Evolutionary conservation across 2,797 vertebrate species (phyloP), one percentile per base, ranked within the genome.

Genomic region (Eutrigla gurnardus): DNA sequence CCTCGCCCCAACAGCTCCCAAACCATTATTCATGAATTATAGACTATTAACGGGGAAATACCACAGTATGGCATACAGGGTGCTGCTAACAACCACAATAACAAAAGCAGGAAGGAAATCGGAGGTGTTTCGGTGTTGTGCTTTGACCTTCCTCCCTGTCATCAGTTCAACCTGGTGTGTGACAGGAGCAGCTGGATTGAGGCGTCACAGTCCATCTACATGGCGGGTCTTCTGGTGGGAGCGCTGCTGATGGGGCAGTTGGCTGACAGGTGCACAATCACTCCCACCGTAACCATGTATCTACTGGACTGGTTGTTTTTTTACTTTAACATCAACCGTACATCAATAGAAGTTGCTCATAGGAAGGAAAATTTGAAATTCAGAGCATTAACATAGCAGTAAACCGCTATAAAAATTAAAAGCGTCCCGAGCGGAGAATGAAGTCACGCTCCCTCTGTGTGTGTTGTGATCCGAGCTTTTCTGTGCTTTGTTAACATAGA

Each of bases 161-260:
- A 0, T 62, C 42, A 97, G 96, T 98, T 97, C 82, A 81, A 95
- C 89, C 90, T 98, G 75, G 96, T 96, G 43, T 98, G 96, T 74
- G 94, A 94, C 17, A 93, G 75, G 58, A 95, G 92, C 73, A 50
- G 85, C 49, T 81, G 95, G 50, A 92, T 91, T 0, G 93, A 96
- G 72, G 93, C 93, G 2, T 95, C 96, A 0, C 97, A 97, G 88
- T 95, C 96, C 0, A 43, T 97, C 80, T 97, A 92, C 93, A 97
- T 98, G 97, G 47, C 85, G 0, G 97, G 97, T 5, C 92, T 98
- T 17, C 88, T 99, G 3, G n/a, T 94, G 1, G 97, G 97, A 67
- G 86, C 96, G 0, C 25, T 97, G n/a, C 69, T 96, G 65, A 93
- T 96, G 36, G 96, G 97, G 4, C 92, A 92, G 0, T 84, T 98